Conservation (phyloP, 2,113 vertebrate species). For the Casuarius casuarius region DNA sequence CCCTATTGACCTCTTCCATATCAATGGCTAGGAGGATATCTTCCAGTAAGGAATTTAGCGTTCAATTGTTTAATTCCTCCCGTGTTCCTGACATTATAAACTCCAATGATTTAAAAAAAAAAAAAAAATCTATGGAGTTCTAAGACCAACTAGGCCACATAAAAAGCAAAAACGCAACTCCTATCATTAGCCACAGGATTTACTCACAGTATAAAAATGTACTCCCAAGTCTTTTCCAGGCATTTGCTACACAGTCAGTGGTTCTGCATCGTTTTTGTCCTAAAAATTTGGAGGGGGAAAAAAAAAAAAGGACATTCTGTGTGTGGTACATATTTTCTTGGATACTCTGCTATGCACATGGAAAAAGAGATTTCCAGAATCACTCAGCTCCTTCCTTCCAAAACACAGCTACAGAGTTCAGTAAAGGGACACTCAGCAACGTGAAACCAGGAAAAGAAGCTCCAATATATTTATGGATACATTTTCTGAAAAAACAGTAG, state of each 20-base stretch:
- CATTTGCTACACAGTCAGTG: not conserved
- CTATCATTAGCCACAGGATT: not conserved
- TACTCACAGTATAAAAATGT: not conserved
- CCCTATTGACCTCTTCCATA: not conserved
- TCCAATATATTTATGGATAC: fast-evolving
- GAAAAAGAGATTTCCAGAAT: not conserved
- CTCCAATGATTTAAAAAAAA: not conserved
- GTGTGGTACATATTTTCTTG: not conserved
- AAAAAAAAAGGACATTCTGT: not conserved
- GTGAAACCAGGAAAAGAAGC: not conserved
- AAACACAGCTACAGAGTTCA: not conserved
- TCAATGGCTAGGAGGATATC: not conserved
- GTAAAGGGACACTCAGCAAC: not conserved
- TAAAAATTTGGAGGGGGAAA: not conserved
- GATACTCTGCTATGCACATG: not conserved
- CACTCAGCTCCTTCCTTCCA: not conserved
- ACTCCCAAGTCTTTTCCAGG: not conserved
- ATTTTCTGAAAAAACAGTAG: not conserved
- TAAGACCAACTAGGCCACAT: not conserved
- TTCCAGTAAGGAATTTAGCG: not conserved
- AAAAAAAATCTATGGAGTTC: not conserved
- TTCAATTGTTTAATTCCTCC: not conserved
- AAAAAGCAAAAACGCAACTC: not conserved
- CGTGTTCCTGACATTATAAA: not conserved
- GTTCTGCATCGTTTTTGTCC: not conserved